Evolutionary conservation across 30 jellyfish, hydroid and myxozoan species (phyloP), one percentile per base, ranked within the genome.

Genomic region (Turritopsis rubra): DNA sequence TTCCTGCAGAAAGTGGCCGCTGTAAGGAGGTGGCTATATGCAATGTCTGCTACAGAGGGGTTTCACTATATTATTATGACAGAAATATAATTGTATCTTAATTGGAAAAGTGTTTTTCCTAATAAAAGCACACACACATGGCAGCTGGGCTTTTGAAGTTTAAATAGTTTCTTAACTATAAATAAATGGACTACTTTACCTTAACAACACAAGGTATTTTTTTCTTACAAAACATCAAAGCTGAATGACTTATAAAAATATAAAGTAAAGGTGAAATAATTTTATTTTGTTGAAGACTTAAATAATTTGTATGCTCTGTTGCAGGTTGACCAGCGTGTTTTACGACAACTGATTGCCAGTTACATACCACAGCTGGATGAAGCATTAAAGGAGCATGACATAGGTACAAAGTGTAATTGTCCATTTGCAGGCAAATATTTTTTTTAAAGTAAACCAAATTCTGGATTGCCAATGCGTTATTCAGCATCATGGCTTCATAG

Each of bases 241-340:
- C n/a, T n/a, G n/a, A n/a, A n/a, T n/a, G n/a, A n/a, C n/a, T n/a
- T n/a, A n/a, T n/a, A n/a, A n/a, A n/a, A n/a, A n/a, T n/a, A n/a
- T n/a, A n/a, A n/a, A n/a, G n/a, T n/a, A n/a, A n/a, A n/a, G 73
- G 0, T 60, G 0, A 18, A 23, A 0, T 60, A 0, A 60, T 60
- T 0, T 60, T 23, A 18, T 21, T 60, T 60, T 21, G 19, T 18
- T 60, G 73, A 0, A 60, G 21, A 60, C 21, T 60, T 18, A 60
- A 60, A 60, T 23, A 23, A 60, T 23, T 18, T 60, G 0, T 60
- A 60, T 0, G 19, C 21, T 0, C 73, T 41, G 9, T 68, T 1
- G 19, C 53, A 94, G 97, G 97, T 96, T 8, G 99, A 94, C 76
- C 99, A 94, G 74, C 82, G 99, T 28, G 99, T 94, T 29, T 82